phyloP scores from a whole-genome alignment of 1,140 invertebrate genomes.

The Philopotamus ludificatus region DNA sequence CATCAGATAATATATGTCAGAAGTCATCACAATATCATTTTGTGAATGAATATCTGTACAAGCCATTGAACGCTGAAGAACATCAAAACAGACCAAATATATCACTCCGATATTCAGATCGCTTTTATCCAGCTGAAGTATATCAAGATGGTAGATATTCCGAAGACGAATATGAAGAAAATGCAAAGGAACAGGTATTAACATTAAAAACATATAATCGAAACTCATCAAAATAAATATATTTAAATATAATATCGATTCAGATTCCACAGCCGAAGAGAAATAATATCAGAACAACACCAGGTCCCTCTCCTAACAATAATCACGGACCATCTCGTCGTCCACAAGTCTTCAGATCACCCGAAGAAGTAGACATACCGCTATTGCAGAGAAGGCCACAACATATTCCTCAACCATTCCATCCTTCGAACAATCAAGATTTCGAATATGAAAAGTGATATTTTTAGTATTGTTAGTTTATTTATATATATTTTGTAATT shows the following conservation, averaged over 20 bases:
- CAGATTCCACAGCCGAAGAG: constrained; percentile 46
- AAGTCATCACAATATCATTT: constrained; percentile 88
- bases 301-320: constrained; percentile 45
- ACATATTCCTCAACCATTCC: constrained; percentile 51
- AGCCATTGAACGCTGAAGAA: constrained; percentile 80
- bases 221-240: background rate
- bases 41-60: constrained; percentile 90
- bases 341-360: constrained; percentile 74
- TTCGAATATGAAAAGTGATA: constrained; percentile 48
- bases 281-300: constrained; percentile 36
- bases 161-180: constrained; percentile 52
- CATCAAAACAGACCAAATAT: constrained; percentile 78
- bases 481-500: background rate
- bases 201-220: background rate
- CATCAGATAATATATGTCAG: constrained; percentile 84
- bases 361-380: constrained; percentile 83
- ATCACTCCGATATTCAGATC: constrained; percentile 80
- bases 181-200: constrained; percentile 25
- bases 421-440: constrained; percentile 43
- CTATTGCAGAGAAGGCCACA: constrained; percentile 69
- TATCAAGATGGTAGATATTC: constrained; percentile 68
- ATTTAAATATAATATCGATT: constrained; percentile 37
- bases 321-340: constrained; percentile 42
- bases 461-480: constrained; percentile 7
- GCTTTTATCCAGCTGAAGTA: constrained; percentile 75